Conservation (phyloP, 2,113 vertebrate species). For the Cichladusa arquata region DNA sequence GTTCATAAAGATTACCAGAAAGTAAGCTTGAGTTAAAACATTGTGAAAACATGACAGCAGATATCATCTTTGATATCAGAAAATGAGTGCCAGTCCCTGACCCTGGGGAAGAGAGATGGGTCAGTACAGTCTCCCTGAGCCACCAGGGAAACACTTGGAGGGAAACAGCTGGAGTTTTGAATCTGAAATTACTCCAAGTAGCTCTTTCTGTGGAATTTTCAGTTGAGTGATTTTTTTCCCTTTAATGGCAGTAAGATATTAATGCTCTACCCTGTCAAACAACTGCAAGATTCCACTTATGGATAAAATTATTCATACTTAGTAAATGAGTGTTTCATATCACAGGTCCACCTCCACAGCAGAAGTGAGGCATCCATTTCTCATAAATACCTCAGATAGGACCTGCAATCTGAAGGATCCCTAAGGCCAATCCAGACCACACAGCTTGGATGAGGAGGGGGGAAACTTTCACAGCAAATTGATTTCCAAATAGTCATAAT, state of each 20-base stretch:
- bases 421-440: background rate
- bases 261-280: background rate
- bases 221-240: background rate
- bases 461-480: background rate
- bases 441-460: background rate
- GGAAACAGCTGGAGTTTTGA: background rate
- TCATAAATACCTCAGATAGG: background rate
- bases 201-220: background rate
- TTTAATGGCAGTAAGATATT: background rate
- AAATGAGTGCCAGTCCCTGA: background rate
- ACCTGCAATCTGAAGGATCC: background rate
- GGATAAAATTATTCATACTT: background rate
- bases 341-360: background rate
- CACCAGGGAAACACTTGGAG: background rate
- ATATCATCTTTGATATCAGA: accelerated
- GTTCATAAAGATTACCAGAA: background rate
- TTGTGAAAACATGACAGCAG: background rate
- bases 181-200: background rate
- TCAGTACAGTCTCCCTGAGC: background rate
- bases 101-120: background rate
- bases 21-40: background rate
- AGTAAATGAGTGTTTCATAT: background rate
- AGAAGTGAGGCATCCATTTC: background rate
- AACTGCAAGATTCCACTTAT: background rate
- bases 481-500: background rate